phyloP scores from a whole-genome alignment of 2,797 vertebrate genomes.

The Mormyrus hasselquistii region DNA sequence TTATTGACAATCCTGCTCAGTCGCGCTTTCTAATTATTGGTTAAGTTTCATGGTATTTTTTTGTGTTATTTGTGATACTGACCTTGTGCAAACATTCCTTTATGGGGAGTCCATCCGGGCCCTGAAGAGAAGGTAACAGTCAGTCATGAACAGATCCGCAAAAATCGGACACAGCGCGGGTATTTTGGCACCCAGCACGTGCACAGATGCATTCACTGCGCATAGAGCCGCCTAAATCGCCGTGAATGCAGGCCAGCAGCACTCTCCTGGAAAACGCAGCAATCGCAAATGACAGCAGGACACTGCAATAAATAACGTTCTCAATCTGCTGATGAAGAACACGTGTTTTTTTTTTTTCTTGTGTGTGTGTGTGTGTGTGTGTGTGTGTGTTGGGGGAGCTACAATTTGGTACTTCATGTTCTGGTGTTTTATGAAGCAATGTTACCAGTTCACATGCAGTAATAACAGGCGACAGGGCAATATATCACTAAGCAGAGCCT shows the following conservation, averaged over 20 bases:
- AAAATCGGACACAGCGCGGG: background rate
- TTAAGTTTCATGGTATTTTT: background rate
- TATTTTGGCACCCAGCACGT: background rate
- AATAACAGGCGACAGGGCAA: background rate
- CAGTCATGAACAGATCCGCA: background rate
- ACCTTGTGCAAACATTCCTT: conserved; percentile 98
- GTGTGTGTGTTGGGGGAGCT: no score
- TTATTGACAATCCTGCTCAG: background rate
- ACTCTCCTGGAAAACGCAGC: background rate
- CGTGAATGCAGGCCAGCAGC: background rate
- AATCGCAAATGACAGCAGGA: background rate
- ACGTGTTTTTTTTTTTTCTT: background rate
- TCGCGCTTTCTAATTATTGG: background rate
- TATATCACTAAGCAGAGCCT: background rate
- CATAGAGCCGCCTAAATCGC: background rate
- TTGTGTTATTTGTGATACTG: conserved; percentile 24
- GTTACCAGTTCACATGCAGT: background rate
- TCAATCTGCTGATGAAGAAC: background rate
- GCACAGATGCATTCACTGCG: background rate
- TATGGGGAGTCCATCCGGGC: conserved; percentile 86
- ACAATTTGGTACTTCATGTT: background rate
- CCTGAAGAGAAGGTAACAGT: conserved; percentile 57
- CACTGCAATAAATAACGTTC: background rate
- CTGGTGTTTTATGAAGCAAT: background rate
- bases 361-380: no score